Percentiles rank a stretch among this genome's conserved stretches.
Evolutionary conservation across 2,888 invertebrate species (phyloP).

Genomic region (Zeuzera pyrina): DNA sequence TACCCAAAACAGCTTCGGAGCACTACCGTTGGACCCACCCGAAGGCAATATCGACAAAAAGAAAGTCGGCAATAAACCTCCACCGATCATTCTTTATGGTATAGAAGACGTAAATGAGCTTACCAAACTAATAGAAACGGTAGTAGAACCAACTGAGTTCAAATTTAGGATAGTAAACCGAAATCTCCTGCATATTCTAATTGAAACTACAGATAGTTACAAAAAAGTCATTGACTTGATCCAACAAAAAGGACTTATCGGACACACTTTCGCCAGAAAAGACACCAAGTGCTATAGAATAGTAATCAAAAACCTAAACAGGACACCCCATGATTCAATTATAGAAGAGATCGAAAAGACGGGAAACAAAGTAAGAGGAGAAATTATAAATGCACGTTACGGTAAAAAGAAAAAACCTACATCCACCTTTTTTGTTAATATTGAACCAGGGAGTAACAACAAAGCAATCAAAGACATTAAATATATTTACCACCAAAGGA

Average conservation of each 20-base stretch:
- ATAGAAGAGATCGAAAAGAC: constrained; percentile 13
- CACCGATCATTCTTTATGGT: not conserved
- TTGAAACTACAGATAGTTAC: constrained; percentile 3
- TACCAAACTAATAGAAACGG: constrained; percentile 1
- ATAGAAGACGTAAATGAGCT: constrained; percentile 2
- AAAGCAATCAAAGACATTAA: constrained; percentile 3
- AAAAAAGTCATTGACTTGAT: constrained; percentile 6
- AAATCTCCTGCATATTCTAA: not conserved
- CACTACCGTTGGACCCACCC: not conserved
- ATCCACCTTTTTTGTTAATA: constrained; percentile 20
- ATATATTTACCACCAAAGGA: not conserved
- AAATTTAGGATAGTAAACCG: not conserved
- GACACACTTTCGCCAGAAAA: constrained; percentile 10
- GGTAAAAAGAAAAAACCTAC: constrained; percentile 16
- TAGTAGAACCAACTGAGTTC: not conserved
- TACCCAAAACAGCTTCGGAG: constrained; percentile 1
- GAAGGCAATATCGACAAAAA: too few species aligned
- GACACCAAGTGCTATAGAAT: constrained; percentile 5
- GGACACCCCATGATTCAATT: constrained; percentile 12
- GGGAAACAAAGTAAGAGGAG: constrained; percentile 16
- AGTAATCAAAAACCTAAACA: constrained; percentile 11
- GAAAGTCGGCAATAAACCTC: not conserved
- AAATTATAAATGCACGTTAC: constrained; percentile 14
- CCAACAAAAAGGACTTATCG: constrained; percentile 6
- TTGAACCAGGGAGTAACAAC: constrained; percentile 12